Conservation (phyloP, 2,797 vertebrate species). For the Phalloptychus januarius region DNA sequence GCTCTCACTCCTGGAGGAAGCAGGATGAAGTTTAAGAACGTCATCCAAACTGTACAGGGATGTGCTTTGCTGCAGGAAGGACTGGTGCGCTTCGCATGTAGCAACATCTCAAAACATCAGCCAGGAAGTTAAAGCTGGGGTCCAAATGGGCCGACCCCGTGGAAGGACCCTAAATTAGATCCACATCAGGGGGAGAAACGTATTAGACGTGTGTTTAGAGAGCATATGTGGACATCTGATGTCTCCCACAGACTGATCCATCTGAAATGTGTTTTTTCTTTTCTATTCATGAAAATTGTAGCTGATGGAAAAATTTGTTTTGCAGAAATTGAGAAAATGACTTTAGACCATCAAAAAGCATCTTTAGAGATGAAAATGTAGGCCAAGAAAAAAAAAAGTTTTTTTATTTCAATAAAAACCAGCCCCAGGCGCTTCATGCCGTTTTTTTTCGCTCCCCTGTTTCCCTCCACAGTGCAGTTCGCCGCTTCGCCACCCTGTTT, state of each 20-base stretch:
- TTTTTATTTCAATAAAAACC: background rate
- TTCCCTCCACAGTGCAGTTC: constrained; percentile 77
- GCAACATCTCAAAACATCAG: too few relatives aligned
- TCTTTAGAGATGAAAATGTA: background rate
- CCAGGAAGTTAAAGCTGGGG: too few relatives aligned
- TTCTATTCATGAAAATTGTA: background rate
- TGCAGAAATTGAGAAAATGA: background rate
- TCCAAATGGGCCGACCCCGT: too few relatives aligned
- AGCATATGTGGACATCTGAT: background rate
- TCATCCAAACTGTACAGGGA: too few relatives aligned
- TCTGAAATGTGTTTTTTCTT: background rate
- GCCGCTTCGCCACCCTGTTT: constrained; percentile 88
- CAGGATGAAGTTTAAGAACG: too few relatives aligned
- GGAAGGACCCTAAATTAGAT: too few relatives aligned
- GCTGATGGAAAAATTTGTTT: background rate
- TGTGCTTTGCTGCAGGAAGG: too few relatives aligned
- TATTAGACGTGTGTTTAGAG: background rate
- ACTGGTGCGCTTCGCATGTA: too few relatives aligned
- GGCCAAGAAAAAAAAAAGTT: background rate
- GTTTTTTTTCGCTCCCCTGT: too few relatives aligned
- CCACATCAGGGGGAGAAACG: background rate
- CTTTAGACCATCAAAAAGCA: background rate
- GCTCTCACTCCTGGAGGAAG: too few relatives aligned
- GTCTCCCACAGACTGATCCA: background rate
- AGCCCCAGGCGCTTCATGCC: background rate